Conservation (phyloP, 1,140 invertebrate genomes). For the Pogonomyrmex barbatus region DNA sequence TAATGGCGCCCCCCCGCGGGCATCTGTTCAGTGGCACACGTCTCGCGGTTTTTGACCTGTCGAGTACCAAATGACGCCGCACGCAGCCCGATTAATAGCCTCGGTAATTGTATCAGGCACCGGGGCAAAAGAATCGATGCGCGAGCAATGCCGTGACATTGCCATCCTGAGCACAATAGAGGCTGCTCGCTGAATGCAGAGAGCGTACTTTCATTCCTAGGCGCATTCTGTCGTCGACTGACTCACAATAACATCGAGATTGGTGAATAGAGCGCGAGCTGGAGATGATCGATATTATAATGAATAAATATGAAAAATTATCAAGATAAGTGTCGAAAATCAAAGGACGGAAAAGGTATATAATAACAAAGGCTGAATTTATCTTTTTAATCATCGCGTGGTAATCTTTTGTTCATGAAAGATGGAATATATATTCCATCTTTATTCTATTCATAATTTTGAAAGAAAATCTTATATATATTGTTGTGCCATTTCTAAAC, state of each 20-base stretch:
- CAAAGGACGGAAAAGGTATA: not conserved
- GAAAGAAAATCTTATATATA: conserved; percentile 2
- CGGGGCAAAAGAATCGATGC: conserved; percentile 55
- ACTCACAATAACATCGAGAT: conserved; percentile 26
- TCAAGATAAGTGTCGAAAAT: conserved; percentile 19
- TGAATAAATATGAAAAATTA: conserved; percentile 56
- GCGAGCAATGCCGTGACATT: conserved; percentile 32
- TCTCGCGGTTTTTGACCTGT: conserved; percentile 75
- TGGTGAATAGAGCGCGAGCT: conserved; percentile 12
- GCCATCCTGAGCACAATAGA: conserved; percentile 43
- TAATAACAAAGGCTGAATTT: not conserved
- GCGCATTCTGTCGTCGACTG: conserved; percentile 16
- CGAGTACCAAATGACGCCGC: conserved; percentile 74
- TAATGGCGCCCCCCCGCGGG: conserved; percentile 70
- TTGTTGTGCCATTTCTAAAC: not conserved
- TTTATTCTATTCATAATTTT: not conserved
- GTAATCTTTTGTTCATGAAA: not conserved
- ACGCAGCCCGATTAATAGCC: conserved; percentile 74
- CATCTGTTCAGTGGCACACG: conserved; percentile 60
- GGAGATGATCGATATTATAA: conserved; percentile 16
- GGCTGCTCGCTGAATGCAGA: conserved; percentile 30
- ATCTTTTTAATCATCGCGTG: not conserved
- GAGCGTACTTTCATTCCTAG: conserved; percentile 39
- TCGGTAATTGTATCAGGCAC: conserved; percentile 71
- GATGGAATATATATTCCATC: not conserved